Percentiles rank a stretch among this genome's conserved stretches.
Evolutionary conservation across 2,888 invertebrate species (phyloP).

Genomic region (Polymixis lichenea): DNA sequence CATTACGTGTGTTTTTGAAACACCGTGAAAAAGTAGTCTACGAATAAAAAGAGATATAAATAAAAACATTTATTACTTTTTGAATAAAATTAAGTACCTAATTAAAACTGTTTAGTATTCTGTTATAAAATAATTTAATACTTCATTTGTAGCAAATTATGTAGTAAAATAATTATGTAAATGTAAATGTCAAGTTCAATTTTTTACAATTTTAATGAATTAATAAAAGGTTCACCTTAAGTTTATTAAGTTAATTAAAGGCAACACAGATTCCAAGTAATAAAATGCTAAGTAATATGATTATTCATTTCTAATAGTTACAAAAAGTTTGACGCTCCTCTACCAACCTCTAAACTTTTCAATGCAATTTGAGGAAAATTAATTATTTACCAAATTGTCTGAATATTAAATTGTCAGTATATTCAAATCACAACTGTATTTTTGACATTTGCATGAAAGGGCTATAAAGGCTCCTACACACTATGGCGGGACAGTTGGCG

Average conservation of each 20-base stretch:
- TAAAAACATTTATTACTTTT: background rate
- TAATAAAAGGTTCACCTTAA: constrained; percentile 10
- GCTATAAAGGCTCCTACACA: no score
- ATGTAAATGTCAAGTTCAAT: constrained; percentile 13
- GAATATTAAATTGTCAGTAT: background rate
- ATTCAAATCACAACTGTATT: background rate
- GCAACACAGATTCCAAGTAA: background rate
- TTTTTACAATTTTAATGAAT: constrained; percentile 15
- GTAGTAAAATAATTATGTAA: constrained; percentile 23
- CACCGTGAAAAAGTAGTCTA: no score
- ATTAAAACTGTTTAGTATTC: constrained; percentile 25
- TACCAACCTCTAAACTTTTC: background rate
- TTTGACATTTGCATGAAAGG: no score
- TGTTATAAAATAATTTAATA: constrained; percentile 12
- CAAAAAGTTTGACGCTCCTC: background rate
- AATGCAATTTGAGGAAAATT: no score
- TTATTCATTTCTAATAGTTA: background rate
- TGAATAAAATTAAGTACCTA: background rate
- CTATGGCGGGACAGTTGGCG: no score
- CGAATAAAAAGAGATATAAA: background rate
- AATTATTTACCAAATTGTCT: background rate
- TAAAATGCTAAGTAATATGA: background rate
- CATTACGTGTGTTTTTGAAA: background rate
- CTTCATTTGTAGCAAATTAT: constrained; percentile 12
- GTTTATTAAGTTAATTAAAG: constrained; percentile 2